Percentiles rank a stretch among this genome's conserved stretches.
phyloP scores from a whole-genome alignment of 2,113 vertebrate species.

The Pteruthius melanotis region DNA sequence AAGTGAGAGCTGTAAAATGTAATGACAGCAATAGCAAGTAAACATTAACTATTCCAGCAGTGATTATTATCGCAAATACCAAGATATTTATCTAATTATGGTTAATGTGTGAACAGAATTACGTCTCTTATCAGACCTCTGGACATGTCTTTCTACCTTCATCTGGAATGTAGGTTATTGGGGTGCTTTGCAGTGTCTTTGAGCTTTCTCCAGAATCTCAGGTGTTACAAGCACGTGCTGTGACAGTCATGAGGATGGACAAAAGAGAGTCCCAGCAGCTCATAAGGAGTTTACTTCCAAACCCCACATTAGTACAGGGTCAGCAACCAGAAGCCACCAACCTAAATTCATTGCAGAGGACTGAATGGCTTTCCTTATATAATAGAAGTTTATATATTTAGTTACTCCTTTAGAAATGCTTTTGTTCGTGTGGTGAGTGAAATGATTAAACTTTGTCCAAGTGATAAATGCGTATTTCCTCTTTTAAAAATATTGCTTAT shows the following conservation, averaged over 20 bases:
- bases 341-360: not conserved
- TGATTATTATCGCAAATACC: not conserved
- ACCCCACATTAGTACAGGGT: not conserved
- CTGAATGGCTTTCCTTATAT: not conserved
- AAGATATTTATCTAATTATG: conserved; percentile 2
- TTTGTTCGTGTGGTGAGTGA: not conserved
- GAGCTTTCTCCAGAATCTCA: not conserved
- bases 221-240: not conserved
- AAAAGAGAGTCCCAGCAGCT: not conserved
- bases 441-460: not conserved
- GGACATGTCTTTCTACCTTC: not conserved
- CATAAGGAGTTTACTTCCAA: not conserved
- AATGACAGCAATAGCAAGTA: conserved; percentile 16
- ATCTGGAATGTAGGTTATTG: not conserved
- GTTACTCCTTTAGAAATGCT: not conserved
- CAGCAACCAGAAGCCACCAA: not conserved
- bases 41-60: conserved; percentile 27
- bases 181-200: not conserved
- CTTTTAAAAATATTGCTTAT: not conserved
- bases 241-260: not conserved
- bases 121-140: not conserved
- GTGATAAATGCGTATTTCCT: not conserved
- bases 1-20: conserved; percentile 26
- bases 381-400: not conserved
- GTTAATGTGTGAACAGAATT: conserved; percentile 22